Evolutionary conservation across 2,113 vertebrate genomes (phyloP).

Genomic region (Ceuthmochares aereus): DNA sequence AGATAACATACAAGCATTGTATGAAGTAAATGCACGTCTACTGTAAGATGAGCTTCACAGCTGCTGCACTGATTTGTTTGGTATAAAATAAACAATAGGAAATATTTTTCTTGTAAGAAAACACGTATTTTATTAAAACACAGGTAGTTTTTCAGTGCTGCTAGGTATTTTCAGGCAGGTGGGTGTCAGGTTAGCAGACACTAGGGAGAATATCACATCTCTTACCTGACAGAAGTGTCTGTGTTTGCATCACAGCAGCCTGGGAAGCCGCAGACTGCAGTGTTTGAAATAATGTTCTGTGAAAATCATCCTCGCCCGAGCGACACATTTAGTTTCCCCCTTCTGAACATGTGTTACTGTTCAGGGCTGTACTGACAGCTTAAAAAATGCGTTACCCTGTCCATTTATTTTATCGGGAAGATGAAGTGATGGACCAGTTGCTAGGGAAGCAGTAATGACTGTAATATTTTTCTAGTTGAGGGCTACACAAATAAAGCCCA

Average conservation of each 20-base stretch:
- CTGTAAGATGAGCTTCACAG: not conserved
- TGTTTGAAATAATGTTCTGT: not conserved
- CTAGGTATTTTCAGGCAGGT: not conserved
- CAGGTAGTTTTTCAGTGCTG: not conserved
- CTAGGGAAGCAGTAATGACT: not conserved
- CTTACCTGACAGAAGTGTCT: not conserved
- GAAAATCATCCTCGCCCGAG: not conserved
- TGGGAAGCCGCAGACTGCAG: not conserved
- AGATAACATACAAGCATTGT: not conserved
- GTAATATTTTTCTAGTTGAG: not conserved
- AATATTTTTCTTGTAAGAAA: not conserved
- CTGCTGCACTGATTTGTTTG: not conserved
- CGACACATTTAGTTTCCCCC: not conserved
- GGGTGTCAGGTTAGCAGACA: not conserved
- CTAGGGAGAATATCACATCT: not conserved
- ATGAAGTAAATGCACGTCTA: not conserved
- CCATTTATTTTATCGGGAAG: not conserved
- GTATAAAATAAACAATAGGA: not conserved
- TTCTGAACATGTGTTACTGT: not conserved
- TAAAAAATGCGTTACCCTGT: accelerated
- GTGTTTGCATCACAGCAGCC: not conserved
- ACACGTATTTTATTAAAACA: not conserved
- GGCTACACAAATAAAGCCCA: not conserved
- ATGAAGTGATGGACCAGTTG: not conserved
- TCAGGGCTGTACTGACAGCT: not conserved